A percentile compares a stretch with the other conserved stretches of the same genome.
Conservation (phyloP, 2,113 vertebrate genomes). For the Sebastes schlegelii region DNA sequence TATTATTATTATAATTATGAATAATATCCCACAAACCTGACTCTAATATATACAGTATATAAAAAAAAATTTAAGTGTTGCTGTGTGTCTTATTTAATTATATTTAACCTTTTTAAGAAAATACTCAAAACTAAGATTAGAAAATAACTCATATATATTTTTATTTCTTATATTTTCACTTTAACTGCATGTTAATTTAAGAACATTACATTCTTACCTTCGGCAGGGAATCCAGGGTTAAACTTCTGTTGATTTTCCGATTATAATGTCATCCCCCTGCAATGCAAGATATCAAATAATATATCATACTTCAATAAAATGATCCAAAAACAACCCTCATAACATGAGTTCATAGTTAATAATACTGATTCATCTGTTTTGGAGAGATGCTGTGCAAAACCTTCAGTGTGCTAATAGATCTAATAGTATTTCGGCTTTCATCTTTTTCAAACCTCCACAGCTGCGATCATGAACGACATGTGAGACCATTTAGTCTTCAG, state of each 20-base stretch:
- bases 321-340: neutral
- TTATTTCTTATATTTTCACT: neutral
- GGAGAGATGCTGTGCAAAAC: neutral
- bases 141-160: no score
- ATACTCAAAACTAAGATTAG: neutral
- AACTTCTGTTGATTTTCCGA: conserved; percentile 80
- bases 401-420: neutral
- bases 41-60: neutral
- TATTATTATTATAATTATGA: neutral
- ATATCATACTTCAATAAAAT: neutral
- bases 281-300: conserved; percentile 19
- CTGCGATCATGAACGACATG: neutral
- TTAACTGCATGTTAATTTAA: neutral
- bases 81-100: neutral
- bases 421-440: neutral
- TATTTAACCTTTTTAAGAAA: neutral
- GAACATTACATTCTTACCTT: conserved; percentile 31
- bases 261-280: conserved; percentile 64
- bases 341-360: neutral
- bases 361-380: neutral
- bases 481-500: neutral
- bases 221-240: conserved; percentile 39
- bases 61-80: neutral
- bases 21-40: neutral
- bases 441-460: neutral